A percentile compares a stretch with the other conserved stretches of the same genome.
These are phyloP conservation scores for Euplexia lucipara DNA, from an alignment of 2,888 invertebrate genomes.

Conservation along the genomic window DNA sequence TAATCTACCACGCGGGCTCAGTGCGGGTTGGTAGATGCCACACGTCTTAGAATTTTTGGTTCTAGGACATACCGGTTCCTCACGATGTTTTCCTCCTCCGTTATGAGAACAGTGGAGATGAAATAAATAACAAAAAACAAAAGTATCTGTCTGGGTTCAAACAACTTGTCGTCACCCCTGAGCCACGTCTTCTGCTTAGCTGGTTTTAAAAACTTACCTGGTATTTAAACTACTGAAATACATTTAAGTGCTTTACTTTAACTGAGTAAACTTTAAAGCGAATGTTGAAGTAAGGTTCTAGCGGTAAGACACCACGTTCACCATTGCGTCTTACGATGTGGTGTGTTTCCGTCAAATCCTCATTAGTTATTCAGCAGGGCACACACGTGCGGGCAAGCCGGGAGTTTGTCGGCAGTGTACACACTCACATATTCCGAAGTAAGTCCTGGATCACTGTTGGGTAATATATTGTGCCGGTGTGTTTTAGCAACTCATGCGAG, in stretches of 20 bases:
- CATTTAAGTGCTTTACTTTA: slow-evolving; percentile 14
- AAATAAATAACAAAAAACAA: too few relatives aligned
- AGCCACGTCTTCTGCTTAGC: too few relatives aligned
- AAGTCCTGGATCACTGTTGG: slow-evolving; percentile 32
- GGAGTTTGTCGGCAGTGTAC: slow-evolving; percentile 21
- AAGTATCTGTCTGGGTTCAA: too few relatives aligned
- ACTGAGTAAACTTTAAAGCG: slow-evolving; percentile 8
- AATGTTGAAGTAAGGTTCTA: slow-evolving; percentile 16
- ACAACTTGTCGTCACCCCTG: too few relatives aligned
- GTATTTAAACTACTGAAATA: not conserved
- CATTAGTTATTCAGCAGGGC: slow-evolving; percentile 46
- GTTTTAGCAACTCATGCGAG: slow-evolving; percentile 9
- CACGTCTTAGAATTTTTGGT: too few relatives aligned
- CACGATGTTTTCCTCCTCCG: too few relatives aligned
- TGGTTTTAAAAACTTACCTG: slow-evolving; percentile 14
- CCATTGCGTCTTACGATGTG: slow-evolving; percentile 11
- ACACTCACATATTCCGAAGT: slow-evolving; percentile 37
- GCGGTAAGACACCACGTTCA: slow-evolving; percentile 28
- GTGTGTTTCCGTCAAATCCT: slow-evolving; percentile 18
- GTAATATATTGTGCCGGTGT: slow-evolving; percentile 15
- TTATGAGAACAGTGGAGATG: too few relatives aligned
- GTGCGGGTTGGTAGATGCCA: too few relatives aligned
- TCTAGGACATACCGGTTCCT: too few relatives aligned
- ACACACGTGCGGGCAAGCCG: slow-evolving; percentile 35
- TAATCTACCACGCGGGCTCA: too few relatives aligned